A percentile compares a stretch with the other conserved stretches of the same genome.
Evolutionary conservation across 2,888 invertebrate genomes (phyloP).

Genomic region (Brachynemurus nebulosus): DNA sequence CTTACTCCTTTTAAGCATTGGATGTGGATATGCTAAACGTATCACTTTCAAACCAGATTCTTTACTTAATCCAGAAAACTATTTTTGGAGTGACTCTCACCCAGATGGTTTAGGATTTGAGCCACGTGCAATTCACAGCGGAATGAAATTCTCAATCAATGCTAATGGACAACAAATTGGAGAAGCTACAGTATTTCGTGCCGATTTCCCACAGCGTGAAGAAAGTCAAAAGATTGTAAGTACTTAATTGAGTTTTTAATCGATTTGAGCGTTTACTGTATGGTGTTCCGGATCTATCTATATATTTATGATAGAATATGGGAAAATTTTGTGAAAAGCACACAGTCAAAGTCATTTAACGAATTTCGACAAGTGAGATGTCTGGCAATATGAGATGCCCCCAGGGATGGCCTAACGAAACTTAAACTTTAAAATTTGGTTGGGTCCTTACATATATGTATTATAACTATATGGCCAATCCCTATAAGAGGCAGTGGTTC

Average conservation of each 20-base stretch:
- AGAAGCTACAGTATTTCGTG: slow-evolving; percentile 51
- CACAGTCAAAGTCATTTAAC: too few species aligned
- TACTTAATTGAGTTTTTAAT: slow-evolving; percentile 1
- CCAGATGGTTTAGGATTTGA: slow-evolving; percentile 58
- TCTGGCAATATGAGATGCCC: too few species aligned
- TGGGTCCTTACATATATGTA: neutral
- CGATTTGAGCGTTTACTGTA: neutral
- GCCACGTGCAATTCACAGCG: slow-evolving; percentile 48
- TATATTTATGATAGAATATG: neutral
- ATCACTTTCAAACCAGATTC: slow-evolving; percentile 56
- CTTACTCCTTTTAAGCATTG: slow-evolving; percentile 46
- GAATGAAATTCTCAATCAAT: slow-evolving; percentile 48
- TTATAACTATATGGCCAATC: too few species aligned
- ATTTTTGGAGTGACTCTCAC: slow-evolving; percentile 66
- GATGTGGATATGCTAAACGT: slow-evolving; percentile 64
- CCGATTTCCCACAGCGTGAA: slow-evolving; percentile 52
- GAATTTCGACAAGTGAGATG: too few species aligned
- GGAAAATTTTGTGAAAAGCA: too few species aligned
- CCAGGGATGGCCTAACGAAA: too few species aligned
- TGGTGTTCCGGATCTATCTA: neutral
- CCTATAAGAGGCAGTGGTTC: too few species aligned
- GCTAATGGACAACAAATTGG: slow-evolving; percentile 48
- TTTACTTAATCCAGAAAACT: slow-evolving; percentile 44
- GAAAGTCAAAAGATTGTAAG: slow-evolving; percentile 43
- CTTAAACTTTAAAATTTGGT: neutral